phyloP scores from a whole-genome alignment of 2,797 vertebrate genomes.

The Huso huso region DNA sequence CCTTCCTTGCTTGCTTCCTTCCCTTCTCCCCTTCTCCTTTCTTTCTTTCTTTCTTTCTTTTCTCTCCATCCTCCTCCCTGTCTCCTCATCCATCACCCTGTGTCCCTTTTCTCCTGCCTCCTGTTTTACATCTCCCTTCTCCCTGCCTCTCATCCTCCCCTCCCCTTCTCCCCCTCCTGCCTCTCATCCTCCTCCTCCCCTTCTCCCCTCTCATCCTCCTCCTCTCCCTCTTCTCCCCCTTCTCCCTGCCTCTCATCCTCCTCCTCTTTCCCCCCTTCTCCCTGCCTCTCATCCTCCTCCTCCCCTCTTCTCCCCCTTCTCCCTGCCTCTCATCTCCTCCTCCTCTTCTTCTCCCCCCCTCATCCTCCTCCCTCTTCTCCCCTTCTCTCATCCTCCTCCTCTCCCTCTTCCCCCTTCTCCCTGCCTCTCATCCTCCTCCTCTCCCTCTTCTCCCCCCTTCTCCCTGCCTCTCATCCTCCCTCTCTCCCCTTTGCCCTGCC shows the following conservation, averaged over 20 bases:
- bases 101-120: no score
- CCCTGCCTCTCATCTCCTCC: background rate
- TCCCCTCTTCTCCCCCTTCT: background rate
- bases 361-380: background rate
- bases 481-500: background rate
- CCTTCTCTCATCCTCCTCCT: background rate
- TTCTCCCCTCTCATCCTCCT: no score
- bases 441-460: background rate
- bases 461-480: background rate
- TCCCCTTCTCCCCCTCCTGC: background rate
- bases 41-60: constrained; percentile 10
- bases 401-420: background rate
- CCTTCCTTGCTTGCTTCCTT: constrained; percentile 1
- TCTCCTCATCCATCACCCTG: no score
- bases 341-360: no score
- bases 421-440: background rate
- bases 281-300: background rate
- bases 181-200: background rate
- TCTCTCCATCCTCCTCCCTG: constrained; percentile 11
- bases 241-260: background rate
- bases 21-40: no score
- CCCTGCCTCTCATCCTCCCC: background rate
- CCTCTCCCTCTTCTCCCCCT: no score
- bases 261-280: no score
- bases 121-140: no score